Evolutionary conservation across 2,113 vertebrate species (phyloP).

Genomic region (Clarias magur): DNA sequence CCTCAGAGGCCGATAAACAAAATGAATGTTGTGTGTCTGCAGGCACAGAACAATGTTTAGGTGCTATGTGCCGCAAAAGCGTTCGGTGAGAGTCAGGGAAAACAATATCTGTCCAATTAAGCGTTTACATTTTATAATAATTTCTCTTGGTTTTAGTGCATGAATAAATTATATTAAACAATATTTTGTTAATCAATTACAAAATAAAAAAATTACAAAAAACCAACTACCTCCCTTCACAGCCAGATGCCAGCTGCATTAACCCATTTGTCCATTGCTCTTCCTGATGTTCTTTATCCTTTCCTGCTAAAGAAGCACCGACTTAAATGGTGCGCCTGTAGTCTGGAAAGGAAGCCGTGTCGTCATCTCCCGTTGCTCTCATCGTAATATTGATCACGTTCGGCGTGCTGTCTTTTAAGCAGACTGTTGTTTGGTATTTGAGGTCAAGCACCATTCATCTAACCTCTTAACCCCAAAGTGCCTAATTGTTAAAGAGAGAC

Average conservation of each 20-base stretch:
- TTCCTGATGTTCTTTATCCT: constrained; percentile 23
- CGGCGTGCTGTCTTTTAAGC: not conserved
- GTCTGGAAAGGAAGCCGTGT: not conserved
- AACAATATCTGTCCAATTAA: not conserved
- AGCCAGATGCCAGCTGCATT: not conserved
- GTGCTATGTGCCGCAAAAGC: not conserved
- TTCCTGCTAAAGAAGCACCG: not conserved
- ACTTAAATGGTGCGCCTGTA: not conserved
- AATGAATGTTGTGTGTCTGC: not conserved
- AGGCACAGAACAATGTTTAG: not conserved
- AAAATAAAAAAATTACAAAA: not conserved
- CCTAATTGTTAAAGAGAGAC: constrained; percentile 76
- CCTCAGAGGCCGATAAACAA: not conserved
- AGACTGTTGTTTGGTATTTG: constrained; percentile 11
- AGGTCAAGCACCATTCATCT: constrained; percentile 21
- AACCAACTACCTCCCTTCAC: not conserved
- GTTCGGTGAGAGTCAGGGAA: not conserved
- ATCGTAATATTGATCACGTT: constrained; percentile 38
- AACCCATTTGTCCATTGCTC: not conserved
- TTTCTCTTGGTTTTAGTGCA: not conserved
- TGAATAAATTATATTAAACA: not conserved
- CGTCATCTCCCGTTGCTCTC: not conserved
- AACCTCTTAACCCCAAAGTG: constrained; percentile 69
- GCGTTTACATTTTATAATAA: too few species aligned
- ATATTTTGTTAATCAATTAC: not conserved